A percentile compares a stretch with the other conserved stretches of the same genome.
Evolutionary conservation across 53 echinoderm and acorn worm genomes (phyloP).

Genomic region (Paelopatides confundens): DNA sequence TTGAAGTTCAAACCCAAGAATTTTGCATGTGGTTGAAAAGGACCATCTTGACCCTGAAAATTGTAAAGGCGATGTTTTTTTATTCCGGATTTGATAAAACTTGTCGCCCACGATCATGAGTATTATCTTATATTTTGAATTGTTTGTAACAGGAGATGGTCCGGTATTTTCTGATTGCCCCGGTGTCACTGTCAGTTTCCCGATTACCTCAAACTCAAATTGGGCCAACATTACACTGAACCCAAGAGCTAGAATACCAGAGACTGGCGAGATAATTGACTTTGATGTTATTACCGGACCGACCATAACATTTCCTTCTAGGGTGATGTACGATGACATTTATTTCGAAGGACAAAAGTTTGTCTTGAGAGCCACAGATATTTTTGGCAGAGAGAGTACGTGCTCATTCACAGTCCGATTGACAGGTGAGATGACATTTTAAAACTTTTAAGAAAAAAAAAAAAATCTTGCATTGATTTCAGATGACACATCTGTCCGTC

Average conservation of each 20-base stretch:
- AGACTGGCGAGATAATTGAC: background rate
- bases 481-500: no score
- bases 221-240: background rate
- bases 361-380: background rate
- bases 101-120: no score
- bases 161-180: background rate
- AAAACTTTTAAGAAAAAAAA: no score
- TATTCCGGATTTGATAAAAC: no score
- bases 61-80: no score
- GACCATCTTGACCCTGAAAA: no score
- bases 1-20: no score
- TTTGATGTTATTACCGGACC: background rate
- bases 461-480: no score
- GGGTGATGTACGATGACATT: background rate
- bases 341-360: constrained; percentile 4
- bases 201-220: background rate
- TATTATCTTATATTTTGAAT: no score
- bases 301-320: background rate
- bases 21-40: no score
- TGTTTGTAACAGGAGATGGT: background rate
- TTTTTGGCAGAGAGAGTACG: background rate
- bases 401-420: constrained; percentile 14
- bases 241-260: background rate
- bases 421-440: constrained; percentile 21
- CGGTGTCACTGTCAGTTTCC: background rate